Base-by-base conservation (phyloP, 2,888 invertebrate genomes). In the Ornithoptera priamus region DNA sequence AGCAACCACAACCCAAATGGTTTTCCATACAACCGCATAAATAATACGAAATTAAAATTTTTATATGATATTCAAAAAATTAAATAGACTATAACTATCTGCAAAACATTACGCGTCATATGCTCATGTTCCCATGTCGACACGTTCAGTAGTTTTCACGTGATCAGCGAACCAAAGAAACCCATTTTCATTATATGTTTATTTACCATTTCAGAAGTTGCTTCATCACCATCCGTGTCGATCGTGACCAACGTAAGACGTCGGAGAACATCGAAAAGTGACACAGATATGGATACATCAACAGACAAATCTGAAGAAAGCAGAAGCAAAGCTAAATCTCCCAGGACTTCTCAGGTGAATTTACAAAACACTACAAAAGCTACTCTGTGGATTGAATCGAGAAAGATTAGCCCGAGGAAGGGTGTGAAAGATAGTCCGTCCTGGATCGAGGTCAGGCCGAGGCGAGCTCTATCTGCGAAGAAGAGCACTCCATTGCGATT, bases 311-410 rank as follows among this genome's bases (percentile, higher is more conserved):
- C 74, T 1, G 62, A n/a, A 22, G 69, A 65, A 46, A 22, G 24
- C 18, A 72, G 72, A 39, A 73, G 76, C 53, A 77, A 73, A 67
- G 69, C 74, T 3, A 64, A 22, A 50, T 62, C 72, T 30, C 18
- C 62, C 42, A 66, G 56, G 59, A 67, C 24, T 53, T 61, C 72
- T 57, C 70, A 50, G 50, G 69, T 66, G 72, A 10, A 62, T 22
- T 42, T 68, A 22, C 72, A 76, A 59, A 71, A 71, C 71, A 81
- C 86, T 1, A 87, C 87, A 0, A 85, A 88, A 72, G 90, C 90
- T 2, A 78, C 84, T 39, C 78, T 85, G 42, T 90, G 90, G 90
- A 88, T 89, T 61, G 87, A 88, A 77, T 88, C 88, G 1, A 78
- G 89, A 18, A 86, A 85, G 78, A 69, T 72, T 5, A 78, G 78